A percentile compares a stretch with the other conserved stretches of the same genome.
phyloP scores from a whole-genome alignment of 2,797 vertebrate species.

The Linurgus olivaceus region DNA sequence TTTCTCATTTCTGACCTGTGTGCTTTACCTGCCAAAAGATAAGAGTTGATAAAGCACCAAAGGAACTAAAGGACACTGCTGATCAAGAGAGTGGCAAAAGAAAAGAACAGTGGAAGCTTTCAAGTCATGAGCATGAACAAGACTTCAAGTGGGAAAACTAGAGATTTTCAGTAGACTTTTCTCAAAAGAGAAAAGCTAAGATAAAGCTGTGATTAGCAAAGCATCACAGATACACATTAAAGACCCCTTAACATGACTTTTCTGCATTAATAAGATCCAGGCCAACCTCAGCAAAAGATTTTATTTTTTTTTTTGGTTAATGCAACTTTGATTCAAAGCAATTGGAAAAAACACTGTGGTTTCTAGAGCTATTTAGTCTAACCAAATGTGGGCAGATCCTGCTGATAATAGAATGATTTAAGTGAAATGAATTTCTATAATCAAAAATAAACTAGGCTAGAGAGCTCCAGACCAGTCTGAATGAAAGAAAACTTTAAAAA shows the following conservation, averaged over 20 bases:
- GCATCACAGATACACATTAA: not conserved
- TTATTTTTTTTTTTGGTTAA: not conserved
- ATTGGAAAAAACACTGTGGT: conserved; percentile 51
- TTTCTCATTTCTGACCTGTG: not conserved
- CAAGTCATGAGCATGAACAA: not conserved
- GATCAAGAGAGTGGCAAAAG: not conserved
- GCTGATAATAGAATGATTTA: conserved; percentile 62
- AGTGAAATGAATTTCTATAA: conserved; percentile 58
- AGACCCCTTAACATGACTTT: not conserved
- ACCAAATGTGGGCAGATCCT: conserved; percentile 55
- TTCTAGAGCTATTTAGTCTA: conserved; percentile 53
- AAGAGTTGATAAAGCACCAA: not conserved
- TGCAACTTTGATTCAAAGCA: conserved; percentile 48
- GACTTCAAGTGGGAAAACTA: not conserved
- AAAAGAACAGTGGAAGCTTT: not conserved
- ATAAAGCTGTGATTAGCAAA: not conserved
- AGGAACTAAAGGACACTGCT: not conserved
- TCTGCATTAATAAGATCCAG: conserved; percentile 38
- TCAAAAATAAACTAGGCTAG: conserved; percentile 56
- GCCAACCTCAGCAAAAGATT: not conserved
- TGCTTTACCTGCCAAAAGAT: not conserved
- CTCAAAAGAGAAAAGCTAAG: not conserved
- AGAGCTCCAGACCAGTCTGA: conserved; percentile 34
- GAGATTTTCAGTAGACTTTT: not conserved
- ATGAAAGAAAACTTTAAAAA: conserved; percentile 60